Conservation (phyloP, 2,797 vertebrate species). For the Spinus olivaceus region DNA sequence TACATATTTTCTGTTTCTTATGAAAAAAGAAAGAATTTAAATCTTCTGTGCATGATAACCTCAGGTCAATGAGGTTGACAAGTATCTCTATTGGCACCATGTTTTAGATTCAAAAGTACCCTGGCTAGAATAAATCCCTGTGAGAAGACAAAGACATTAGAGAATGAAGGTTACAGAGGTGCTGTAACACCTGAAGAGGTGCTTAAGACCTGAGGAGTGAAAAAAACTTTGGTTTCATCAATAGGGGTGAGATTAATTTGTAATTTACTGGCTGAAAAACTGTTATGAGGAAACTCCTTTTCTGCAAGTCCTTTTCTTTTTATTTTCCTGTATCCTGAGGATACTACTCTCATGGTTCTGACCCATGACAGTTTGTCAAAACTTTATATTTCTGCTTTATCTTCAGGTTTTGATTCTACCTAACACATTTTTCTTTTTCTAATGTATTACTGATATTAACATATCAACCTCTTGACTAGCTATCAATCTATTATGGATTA, state of each 20-base stretch:
- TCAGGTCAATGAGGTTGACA: not conserved
- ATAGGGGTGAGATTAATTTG: not conserved
- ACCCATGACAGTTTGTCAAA: not conserved
- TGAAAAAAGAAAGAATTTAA: not conserved
- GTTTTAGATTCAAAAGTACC: not conserved
- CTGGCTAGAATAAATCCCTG: not conserved
- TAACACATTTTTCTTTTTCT: not conserved
- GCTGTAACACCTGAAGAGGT: not conserved
- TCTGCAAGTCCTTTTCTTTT: not conserved
- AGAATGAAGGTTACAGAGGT: not conserved
- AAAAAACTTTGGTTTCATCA: not conserved
- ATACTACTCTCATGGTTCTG: not conserved
- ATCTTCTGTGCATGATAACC: not conserved
- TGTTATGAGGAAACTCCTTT: not conserved
- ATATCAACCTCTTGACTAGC: conserved; percentile 3
- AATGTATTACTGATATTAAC: conserved; percentile 1
- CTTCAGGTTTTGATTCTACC: not conserved
- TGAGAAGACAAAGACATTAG: not conserved
- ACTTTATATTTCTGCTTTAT: not conserved
- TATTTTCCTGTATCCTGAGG: not conserved
- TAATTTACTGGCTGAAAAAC: not conserved
- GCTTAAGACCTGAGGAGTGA: not conserved
- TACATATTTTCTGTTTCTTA: not conserved
- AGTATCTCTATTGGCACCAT: not conserved
- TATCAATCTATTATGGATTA: conserved; percentile 29